phyloP scores from a whole-genome alignment of 2,113 vertebrate species.

The Kobus ellipsiprymnus region DNA sequence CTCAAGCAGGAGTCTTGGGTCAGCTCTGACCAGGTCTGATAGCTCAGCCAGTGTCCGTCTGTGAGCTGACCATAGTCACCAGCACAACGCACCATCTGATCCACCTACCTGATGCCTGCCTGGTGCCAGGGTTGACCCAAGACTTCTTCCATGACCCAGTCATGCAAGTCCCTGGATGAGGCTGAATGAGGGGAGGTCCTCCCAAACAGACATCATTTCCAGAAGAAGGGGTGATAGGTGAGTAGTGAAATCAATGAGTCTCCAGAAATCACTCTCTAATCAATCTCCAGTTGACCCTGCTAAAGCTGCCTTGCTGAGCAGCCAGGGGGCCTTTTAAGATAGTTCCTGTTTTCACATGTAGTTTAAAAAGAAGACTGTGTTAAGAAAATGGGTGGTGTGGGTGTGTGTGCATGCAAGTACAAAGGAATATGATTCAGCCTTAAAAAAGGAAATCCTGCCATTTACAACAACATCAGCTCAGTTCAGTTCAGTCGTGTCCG shows the following conservation, averaged over 20 bases:
- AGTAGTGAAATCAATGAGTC: neutral
- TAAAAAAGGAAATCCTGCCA: neutral
- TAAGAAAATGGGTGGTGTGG: neutral
- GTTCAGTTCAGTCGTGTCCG: neutral
- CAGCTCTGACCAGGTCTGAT: neutral
- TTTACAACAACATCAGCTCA: neutral
- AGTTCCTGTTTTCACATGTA: neutral
- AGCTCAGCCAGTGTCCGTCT: neutral
- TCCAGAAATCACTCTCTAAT: neutral
- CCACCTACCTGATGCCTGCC: neutral
- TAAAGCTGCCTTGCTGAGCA: neutral
- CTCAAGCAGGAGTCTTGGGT: neutral
- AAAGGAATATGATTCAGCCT: neutral
- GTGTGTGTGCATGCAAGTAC: neutral
- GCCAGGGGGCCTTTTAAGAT: neutral
- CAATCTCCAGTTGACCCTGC: too few species aligned
- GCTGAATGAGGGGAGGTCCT: neutral
- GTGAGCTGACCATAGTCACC: neutral
- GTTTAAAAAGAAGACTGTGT: neutral
- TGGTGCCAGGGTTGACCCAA: neutral
- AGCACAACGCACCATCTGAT: accelerated
- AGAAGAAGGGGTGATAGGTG: neutral
- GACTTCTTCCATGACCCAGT: neutral
- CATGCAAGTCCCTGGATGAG: neutral
- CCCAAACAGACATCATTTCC: neutral